Evolutionary conservation across 2,797 vertebrate genomes (phyloP).

Genomic region (Silurus lanzhouensis): DNA sequence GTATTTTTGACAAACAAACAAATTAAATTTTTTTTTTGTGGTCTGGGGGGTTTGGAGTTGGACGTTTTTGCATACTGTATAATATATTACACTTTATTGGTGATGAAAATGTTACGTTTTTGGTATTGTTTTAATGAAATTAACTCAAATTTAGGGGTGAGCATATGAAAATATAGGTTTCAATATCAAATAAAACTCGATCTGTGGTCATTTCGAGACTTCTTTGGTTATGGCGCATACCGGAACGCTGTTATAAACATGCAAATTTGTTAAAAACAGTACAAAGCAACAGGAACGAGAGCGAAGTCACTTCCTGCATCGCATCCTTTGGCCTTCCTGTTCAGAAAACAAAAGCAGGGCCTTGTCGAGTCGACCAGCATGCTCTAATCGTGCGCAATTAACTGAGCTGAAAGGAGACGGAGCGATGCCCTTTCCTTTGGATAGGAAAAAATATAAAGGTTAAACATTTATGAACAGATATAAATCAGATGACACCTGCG

Average conservation of each 20-base stretch:
- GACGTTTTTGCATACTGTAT: too few relatives aligned
- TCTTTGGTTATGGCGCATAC: neutral
- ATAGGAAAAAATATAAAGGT: conserved; percentile 60
- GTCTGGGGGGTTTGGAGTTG: too few relatives aligned
- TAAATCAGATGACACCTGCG: conserved; percentile 64
- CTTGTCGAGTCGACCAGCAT: conserved; percentile 63
- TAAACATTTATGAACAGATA: conserved; percentile 67
- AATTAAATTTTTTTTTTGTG: too few relatives aligned
- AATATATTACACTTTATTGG: too few relatives aligned
- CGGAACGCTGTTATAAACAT: neutral
- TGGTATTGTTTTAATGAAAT: too few relatives aligned
- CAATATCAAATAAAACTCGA: neutral
- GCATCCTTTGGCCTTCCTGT: conserved; percentile 48
- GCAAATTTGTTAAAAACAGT: neutral
- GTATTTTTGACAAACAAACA: too few relatives aligned
- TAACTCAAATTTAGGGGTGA: too few relatives aligned
- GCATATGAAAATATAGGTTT: neutral
- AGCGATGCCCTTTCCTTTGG: conserved; percentile 62
- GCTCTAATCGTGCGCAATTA: conserved; percentile 65
- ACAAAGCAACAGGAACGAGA: neutral
- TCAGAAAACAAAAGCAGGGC: conserved; percentile 51
- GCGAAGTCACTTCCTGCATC: conserved; percentile 8
- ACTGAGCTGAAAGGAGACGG: conserved; percentile 60
- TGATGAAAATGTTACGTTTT: too few relatives aligned
- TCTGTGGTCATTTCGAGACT: too few relatives aligned